phyloP scores from a whole-genome alignment of 2,888 invertebrate genomes.

The Stenoptilia bipunctidactyla region DNA sequence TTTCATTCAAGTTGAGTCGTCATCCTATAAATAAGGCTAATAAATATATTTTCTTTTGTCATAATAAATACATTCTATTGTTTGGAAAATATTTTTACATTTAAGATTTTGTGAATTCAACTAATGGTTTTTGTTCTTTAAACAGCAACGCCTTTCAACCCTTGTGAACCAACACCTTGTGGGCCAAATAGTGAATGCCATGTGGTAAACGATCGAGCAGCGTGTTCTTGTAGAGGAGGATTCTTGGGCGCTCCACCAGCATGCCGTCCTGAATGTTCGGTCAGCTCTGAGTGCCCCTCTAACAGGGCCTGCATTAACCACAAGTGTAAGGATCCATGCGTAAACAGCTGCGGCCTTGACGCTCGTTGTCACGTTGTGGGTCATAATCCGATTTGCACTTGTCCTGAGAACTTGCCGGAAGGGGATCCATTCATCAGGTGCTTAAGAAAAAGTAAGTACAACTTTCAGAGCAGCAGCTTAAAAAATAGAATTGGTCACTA shows the following conservation, averaged over 20 bases:
- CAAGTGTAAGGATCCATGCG: slow-evolving; percentile 83
- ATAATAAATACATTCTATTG: too few relatives aligned
- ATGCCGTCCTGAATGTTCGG: slow-evolving; percentile 82
- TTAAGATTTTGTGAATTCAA: too few relatives aligned
- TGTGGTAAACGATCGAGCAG: slow-evolving; percentile 76
- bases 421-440: slow-evolving; percentile 86
- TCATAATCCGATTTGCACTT: slow-evolving; percentile 85
- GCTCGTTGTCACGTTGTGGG: slow-evolving; percentile 83
- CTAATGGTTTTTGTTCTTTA: too few relatives aligned
- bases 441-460: slow-evolving; percentile 53
- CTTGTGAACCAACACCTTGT: slow-evolving; percentile 84
- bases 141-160: slow-evolving; percentile 51
- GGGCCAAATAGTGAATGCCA: slow-evolving; percentile 83
- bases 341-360: slow-evolving; percentile 81
- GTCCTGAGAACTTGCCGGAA: slow-evolving; percentile 73
- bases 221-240: slow-evolving; percentile 79
- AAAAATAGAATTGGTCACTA: too few relatives aligned
- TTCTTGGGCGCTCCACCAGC: slow-evolving; percentile 80
- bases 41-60: too few relatives aligned
- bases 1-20: too few relatives aligned
- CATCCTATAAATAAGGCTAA: too few relatives aligned
- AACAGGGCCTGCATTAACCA: slow-evolving; percentile 81
- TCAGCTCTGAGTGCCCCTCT: slow-evolving; percentile 81
- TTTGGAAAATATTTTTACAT: too few relatives aligned
- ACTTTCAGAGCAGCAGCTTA: too few relatives aligned